Evolutionary conservation across 1,140 invertebrate species (phyloP), one percentile per base, ranked within the genome.

Genomic region (Drosophila bocki): DNA sequence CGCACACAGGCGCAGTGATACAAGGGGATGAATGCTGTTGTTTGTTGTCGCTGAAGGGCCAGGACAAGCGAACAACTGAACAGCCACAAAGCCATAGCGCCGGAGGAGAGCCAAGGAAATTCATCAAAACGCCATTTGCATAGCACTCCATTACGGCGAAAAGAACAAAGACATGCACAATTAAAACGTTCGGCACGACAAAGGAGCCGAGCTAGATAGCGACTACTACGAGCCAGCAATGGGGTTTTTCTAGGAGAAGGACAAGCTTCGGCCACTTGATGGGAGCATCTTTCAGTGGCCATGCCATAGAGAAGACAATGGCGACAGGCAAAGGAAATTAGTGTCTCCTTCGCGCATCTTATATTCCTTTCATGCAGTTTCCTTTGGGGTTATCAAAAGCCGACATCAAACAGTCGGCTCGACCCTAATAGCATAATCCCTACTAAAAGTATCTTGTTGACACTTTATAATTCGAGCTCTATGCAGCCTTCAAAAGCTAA

Each of bases 41-140:
- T 53, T 82, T 68, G 78, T 39, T 57, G 39, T 62, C 35, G 17
- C 22, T 44, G 62, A 39, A 26, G 67, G 51, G 48, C 63, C 67
- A 77, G 42, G 59, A 65, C 72, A 64, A 74, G 60, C 61, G 64
- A 47, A 51, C 61, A 74, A 74, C 60, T 63, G 58, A 65, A 65
- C 45, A 51, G 61, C 65, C 45, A 70, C 75, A 78, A 78, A 78
- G 70, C 75, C 17, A 44, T 26, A 77, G 75, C 63, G 75, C 72
- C 74, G 53, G 44, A 64, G 63, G 70, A 74, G 70, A 80, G 81
- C 86, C 81, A 90, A 90, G 85, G 85, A 90, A 90, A 90, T 80
- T 90, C 85, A 85, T 85, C 86, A 90, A 90, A 90, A 90, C 85
- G 85, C 86, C 85, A 90, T 90, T 90, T 90, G 85, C 85, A 90